phyloP scores from a whole-genome alignment of 2,797 vertebrate species.

The Masticophis lateralis region DNA sequence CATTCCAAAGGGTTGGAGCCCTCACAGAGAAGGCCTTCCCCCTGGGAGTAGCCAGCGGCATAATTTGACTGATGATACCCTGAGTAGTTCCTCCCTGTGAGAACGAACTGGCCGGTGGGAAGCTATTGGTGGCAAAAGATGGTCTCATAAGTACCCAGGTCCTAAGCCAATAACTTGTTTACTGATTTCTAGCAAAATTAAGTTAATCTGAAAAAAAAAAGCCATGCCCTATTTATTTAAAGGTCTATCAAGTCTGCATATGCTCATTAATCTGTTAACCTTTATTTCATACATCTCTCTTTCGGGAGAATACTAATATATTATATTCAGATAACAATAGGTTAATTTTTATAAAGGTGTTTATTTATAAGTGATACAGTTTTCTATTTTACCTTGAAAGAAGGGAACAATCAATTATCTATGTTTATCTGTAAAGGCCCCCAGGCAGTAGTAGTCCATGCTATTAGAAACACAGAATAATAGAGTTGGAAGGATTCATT shows the following conservation, averaged over 20 bases:
- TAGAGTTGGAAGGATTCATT: not conserved
- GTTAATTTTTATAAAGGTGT: not conserved
- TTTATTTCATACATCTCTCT: constrained; percentile 17
- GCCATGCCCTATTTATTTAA: constrained; percentile 32
- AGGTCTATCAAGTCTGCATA: not conserved
- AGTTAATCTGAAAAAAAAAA: constrained; percentile 29
- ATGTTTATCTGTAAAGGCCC: not conserved
- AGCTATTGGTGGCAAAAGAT: no score
- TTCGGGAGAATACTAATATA: not conserved
- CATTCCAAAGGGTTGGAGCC: no score
- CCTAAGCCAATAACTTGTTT: constrained; percentile 17
- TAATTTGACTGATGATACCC: no score
- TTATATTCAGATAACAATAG: not conserved
- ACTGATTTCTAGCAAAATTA: constrained; percentile 24
- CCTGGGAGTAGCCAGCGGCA: no score
- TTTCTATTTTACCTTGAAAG: not conserved
- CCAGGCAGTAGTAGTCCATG: not conserved
- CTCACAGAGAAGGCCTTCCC: no score
- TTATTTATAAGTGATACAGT: not conserved
- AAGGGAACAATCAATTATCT: not conserved
- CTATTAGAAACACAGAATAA: not conserved
- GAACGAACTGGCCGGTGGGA: no score
- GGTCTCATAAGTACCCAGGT: no score
- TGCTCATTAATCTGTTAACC: constrained; percentile 36
- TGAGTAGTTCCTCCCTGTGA: no score